Percentiles rank a stretch among this genome's conserved stretches.
Conservation (phyloP, 2,113 vertebrate genomes). For the Apaloderma vittatum region DNA sequence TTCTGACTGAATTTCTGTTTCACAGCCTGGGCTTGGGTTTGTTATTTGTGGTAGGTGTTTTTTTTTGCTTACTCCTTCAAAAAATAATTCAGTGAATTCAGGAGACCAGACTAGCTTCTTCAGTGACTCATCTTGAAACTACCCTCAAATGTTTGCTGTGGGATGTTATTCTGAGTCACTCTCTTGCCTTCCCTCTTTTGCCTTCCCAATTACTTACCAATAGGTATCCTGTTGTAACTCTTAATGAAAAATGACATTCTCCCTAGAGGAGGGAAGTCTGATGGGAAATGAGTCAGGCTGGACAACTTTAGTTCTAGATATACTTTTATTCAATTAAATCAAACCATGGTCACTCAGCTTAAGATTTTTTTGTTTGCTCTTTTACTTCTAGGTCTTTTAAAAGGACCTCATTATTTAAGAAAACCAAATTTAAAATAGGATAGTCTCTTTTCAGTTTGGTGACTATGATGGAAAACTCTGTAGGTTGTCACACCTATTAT, state of each 20-base stretch:
- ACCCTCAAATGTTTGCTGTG: neutral
- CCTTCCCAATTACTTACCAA: constrained; percentile 34
- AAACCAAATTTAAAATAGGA: neutral
- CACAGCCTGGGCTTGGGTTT: neutral
- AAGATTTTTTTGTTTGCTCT: neutral
- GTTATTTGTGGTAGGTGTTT: too few relatives aligned
- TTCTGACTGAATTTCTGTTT: neutral
- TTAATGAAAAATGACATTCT: neutral
- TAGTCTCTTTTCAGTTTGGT: neutral
- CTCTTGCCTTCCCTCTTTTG: too few relatives aligned
- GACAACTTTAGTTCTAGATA: neutral
- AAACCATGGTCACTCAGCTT: neutral
- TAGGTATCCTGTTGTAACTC: neutral
- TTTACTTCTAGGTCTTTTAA: neutral
- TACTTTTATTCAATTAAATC: neutral
- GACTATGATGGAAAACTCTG: neutral
- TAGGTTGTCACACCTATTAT: neutral
- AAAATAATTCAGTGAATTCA: constrained; percentile 1
- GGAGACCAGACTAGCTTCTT: neutral
- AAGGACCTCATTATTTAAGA: neutral
- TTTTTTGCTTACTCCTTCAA: neutral
- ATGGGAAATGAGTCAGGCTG: neutral
- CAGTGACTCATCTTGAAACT: constrained; percentile 33
- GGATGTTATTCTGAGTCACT: constrained; percentile 37
- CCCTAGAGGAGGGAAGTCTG: neutral